Base-by-base conservation (phyloP, 1,140 invertebrate species). In the Teleopsis dalmanni region DNA sequence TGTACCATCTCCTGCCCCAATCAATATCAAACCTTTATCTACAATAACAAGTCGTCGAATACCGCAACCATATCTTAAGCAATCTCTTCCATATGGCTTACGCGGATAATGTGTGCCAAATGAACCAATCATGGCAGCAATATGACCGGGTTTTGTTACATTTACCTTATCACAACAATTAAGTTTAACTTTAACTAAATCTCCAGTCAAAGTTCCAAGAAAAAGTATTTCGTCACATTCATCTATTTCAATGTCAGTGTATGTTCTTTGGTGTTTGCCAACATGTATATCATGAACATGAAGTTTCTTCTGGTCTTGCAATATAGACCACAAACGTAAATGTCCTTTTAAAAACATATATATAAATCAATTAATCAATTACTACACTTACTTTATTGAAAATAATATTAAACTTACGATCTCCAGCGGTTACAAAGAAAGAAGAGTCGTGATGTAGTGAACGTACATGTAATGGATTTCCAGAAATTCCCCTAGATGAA, bases 1-100 rank as follows among this genome's bases (percentile, higher is more conserved):
- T 0, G 79, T 82, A 6, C 91, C 91, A 71, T 91, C 83, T 0
- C 91, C 91, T 21, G 84, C 80, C 1, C 91, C 92, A 36, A 91
- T 79, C 1, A 94, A 70, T 10, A 94, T 54, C 50, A 76, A 75
- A 0, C 76, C 78, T 11, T 77, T 72, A 4, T 76, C 69, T 29
- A 90, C 63, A 26, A 90, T 58, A 14, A 78, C 60, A 18, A 92
- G 57, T 11, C 79, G 78, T 19, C 79, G 79, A 0, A 91, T 79
- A 7, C 87, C 87, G 27, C 68, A 68, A 7, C 69, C 55, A 54
- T 58, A 71, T n/a, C 64, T 60, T 53, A 69, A 57, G 43, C 69
- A 71, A 13, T 71, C 69, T 8, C 62, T 56, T 1, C 69, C 69
- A 7, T 46, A 25, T 3, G 66, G 64, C 49, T 71, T 67, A 1